phyloP scores from a whole-genome alignment of 64 coral and sea anemone species.

The Anthopleura sola region DNA sequence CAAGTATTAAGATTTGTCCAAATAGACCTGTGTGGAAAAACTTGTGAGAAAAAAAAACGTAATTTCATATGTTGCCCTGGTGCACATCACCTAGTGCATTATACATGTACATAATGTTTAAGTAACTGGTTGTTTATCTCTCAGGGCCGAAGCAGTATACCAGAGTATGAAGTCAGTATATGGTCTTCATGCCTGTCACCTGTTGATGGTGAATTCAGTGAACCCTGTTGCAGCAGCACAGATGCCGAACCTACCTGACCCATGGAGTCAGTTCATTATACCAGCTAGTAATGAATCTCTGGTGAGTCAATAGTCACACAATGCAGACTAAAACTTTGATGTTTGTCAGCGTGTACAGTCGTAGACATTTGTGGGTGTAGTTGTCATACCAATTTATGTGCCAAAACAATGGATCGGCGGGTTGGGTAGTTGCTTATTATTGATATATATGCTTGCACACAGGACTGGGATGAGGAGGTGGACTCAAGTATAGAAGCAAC shows the following conservation, averaged over 20 bases:
- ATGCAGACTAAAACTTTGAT: too few species aligned
- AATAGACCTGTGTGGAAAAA: too few species aligned
- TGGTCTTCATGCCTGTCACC: constrained; percentile 87
- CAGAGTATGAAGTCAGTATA: constrained; percentile 99
- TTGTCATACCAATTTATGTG: too few species aligned
- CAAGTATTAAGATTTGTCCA: too few species aligned
- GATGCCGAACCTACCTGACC: constrained; percentile 86
- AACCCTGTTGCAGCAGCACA: constrained; percentile 49
- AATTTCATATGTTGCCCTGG: too few species aligned
- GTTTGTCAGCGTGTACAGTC: too few species aligned
- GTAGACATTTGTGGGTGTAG: too few species aligned
- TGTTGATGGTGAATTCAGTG: constrained; percentile 90
- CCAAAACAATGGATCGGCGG: too few species aligned
- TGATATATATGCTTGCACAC: background rate
- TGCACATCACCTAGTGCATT: too few species aligned
- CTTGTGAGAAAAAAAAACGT: too few species aligned
- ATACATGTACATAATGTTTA: too few species aligned
- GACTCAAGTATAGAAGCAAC: constrained; percentile 44
- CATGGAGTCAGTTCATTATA: constrained; percentile 97
- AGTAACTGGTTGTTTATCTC: background rate
- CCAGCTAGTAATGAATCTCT: constrained; percentile 81
- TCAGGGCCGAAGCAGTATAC: constrained; percentile 91
- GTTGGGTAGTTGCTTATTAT: background rate
- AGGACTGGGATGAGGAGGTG: constrained; percentile 81
- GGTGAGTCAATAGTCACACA: too few species aligned